Evolutionary conservation across 2,888 invertebrate species (phyloP).

Genomic region (Cacoxenus indagator): DNA sequence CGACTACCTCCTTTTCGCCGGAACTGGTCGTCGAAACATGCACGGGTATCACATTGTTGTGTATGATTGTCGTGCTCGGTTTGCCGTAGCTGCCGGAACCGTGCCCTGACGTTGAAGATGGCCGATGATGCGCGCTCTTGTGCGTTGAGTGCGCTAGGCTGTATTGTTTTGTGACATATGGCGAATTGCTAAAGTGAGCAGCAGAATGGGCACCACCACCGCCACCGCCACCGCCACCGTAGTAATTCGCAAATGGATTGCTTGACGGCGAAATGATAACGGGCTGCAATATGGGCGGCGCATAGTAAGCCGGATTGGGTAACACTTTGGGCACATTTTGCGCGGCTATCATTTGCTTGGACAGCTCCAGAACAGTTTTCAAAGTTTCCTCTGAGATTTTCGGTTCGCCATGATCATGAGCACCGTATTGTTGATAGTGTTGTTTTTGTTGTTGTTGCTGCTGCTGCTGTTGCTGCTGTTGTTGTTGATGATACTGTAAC

Average conservation of each 20-base stretch:
- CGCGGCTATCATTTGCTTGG: constrained; percentile 69
- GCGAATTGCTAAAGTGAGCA: constrained; percentile 15
- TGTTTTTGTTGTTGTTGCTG: background rate
- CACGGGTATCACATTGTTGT: constrained; percentile 68
- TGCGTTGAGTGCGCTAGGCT: background rate
- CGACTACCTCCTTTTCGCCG: constrained; percentile 60
- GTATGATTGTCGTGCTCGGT: constrained; percentile 65
- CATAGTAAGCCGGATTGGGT: constrained; percentile 57
- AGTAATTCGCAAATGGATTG: constrained; percentile 56
- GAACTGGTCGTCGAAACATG: constrained; percentile 56
- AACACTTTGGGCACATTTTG: constrained; percentile 67
- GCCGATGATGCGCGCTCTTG: constrained; percentile 31
- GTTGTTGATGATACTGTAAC: background rate
- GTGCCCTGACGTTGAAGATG: background rate
- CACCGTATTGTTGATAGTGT: constrained; percentile 25
- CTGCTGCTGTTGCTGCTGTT: constrained; percentile 32
- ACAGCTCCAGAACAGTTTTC: constrained; percentile 69
- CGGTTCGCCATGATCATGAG: constrained; percentile 57
- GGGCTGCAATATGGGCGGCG: constrained; percentile 65
- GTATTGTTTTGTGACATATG: background rate
- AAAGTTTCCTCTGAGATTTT: constrained; percentile 70
- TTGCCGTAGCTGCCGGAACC: constrained; percentile 41
- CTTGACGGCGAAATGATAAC: constrained; percentile 55
- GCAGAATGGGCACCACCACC: constrained; percentile 39
- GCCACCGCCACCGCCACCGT: constrained; percentile 9